Evolutionary conservation across 1,140 invertebrate genomes (phyloP), one percentile per base, ranked within the genome.

Genomic region (Lepidostoma basale): DNA sequence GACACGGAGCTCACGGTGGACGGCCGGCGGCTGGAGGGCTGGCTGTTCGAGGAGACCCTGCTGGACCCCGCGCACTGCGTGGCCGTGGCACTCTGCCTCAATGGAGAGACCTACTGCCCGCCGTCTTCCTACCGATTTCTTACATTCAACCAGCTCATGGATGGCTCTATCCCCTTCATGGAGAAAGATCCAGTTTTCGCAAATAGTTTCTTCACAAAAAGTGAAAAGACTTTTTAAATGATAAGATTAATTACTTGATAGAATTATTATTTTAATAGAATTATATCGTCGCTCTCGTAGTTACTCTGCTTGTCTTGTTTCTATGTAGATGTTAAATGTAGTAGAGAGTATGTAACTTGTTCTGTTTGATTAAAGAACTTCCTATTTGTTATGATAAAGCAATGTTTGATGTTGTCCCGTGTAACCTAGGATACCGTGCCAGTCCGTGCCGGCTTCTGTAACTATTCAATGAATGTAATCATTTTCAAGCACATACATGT

Each of bases 21-120:
- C 72, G 88, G 86, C 47, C 68, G 77, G 30, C 77, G 85, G 52
- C 83, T 88, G 71, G 71, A 82, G 14, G 79, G 87, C 72, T 98
- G 93, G 93, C 73, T 80, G 14, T 98, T 98, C 84, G 90, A 97
- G 76, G 96, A 98, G 81, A 89, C 87, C 36, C 79, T 95, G 64
- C 67, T 98, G n/a, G 89, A 94, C 80, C 78, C 88, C 0, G 78
- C 86, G 40, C 93, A 98, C 81, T 90, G 89, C 79, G 91, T 95
- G 23, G 87, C 90, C 44, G 91, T 97, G 10, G 93, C 94, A 30
- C 77, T 88, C 20, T 68, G 78, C 62, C 44, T 67, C 6, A 73
- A 74, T 26, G 42, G 70, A 16, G 65, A 76, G 14, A 60, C 54
- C 33, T 60, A 66, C 23, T 22, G 64, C n/a, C n/a, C 12, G 3